Evolutionary conservation across 2,888 invertebrate species (phyloP), one percentile per base, ranked within the genome.

Genomic region (Criorhina ranunculi): DNA sequence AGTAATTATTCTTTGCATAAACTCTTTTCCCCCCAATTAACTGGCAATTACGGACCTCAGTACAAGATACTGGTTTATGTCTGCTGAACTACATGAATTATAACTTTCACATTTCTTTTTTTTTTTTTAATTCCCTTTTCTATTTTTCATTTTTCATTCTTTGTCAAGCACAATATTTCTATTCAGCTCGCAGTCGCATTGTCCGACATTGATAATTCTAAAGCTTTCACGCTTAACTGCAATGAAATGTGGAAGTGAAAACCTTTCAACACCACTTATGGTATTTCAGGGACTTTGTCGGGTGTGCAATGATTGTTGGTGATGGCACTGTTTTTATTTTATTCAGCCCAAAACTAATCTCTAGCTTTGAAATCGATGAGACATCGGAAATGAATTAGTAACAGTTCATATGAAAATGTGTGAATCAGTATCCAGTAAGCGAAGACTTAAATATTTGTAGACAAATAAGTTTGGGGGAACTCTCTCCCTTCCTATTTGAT

Each of bases 191-290:
- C 67, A 62, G 55, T 29, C 19, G 46, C 55, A 59, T 70, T 76
- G 81, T 82, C 57, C 42, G 59, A 81, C 57, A 76, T 66, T 81
- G 57, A 66, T 66, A 59, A 64, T 76, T 73, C 70, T 64, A 66
- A 70, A 76, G 70, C 64, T 76, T 81, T 81, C 70, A 67, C 77
- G 76, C 60, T 66, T 57, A 46, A 29, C 42, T 69, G 59, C 67
- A 59, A 67, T 76, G 40, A 66, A 55, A 57, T 33, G 24, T 24
- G 42, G 67, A 60, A 53, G 77, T 53, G 77, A 77, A 77, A 76
- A 67, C 29, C 59, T 49, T 59, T 66, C 17, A 5, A 42, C 24
- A 24, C 24, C 24, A 24, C 24, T 24, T 4, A 24, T 24, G 24
- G 24, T 4, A 24, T 24, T 1, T 24, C 24, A 24, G 17, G 17